These are phyloP conservation scores for Epinephelus cyanopodus DNA, from an alignment of 2,113 vertebrate species.

Conservation along the genomic window DNA sequence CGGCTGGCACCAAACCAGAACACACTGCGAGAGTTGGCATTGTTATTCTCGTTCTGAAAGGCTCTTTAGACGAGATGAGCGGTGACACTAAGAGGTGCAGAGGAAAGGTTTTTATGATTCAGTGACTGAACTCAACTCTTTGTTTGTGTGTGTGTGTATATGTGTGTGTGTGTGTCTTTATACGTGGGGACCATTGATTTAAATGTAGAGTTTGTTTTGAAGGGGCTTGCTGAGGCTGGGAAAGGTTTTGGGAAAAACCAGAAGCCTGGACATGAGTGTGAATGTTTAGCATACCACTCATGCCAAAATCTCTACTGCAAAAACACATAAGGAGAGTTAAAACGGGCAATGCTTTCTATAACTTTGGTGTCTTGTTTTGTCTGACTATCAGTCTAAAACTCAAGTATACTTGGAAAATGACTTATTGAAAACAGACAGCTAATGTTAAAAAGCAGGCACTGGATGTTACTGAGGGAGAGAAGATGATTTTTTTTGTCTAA, in stretches of 20 bases:
- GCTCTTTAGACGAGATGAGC: conserved; percentile 54
- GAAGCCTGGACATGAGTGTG: conserved; percentile 16
- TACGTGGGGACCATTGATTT: conserved; percentile 23
- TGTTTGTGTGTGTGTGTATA: conserved; percentile 17
- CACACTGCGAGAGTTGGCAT: conserved; percentile 44
- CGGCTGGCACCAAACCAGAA: conserved; percentile 63
- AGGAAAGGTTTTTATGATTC: conserved; percentile 59
- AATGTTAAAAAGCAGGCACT: conserved; percentile 17
- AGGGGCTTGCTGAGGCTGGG: conserved; percentile 33
- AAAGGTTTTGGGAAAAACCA: conserved; percentile 36
- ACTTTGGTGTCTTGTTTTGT: no score
- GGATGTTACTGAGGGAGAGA: conserved; percentile 3
- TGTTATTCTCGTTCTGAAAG: conserved; percentile 57
- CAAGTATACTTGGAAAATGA: no score
- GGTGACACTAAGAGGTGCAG: conserved; percentile 48
- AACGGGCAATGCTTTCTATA: background rate
- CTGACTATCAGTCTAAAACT: no score
- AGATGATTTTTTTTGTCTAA: conserved; percentile 26
- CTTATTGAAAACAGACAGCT: background rate
- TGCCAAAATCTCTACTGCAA: background rate
- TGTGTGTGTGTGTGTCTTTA: conserved; percentile 1
- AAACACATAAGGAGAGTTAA: background rate
- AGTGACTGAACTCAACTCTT: conserved; percentile 34
- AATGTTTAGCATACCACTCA: conserved; percentile 14
- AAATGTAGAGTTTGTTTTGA: conserved; percentile 36